Percentiles rank a stretch among this genome's conserved stretches.
Evolutionary conservation across 2,797 vertebrate genomes (phyloP).

Genomic region (Sebastes goodei): DNA sequence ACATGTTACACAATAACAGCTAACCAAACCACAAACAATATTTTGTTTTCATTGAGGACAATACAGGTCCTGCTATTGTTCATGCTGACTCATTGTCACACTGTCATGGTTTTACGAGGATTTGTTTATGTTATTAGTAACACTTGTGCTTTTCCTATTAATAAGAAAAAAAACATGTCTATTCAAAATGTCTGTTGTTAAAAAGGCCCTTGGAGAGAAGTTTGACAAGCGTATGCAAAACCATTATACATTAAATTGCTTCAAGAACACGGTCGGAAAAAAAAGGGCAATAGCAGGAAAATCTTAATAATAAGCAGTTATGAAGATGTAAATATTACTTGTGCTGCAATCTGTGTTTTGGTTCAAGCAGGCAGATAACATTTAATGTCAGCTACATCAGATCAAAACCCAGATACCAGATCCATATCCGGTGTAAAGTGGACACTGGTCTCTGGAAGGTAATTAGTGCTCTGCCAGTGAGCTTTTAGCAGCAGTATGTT

Average conservation of each 20-base stretch:
- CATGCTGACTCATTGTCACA: not conserved
- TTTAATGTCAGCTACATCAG: not conserved
- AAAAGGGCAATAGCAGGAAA: not conserved
- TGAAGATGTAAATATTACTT: not conserved
- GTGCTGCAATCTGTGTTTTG: not conserved
- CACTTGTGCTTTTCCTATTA: not conserved
- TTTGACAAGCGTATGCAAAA: too few species aligned
- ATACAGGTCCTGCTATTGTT: not conserved
- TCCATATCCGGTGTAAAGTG: conserved; percentile 6
- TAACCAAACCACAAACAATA: not conserved
- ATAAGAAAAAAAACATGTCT: not conserved
- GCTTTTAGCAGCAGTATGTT: conserved; percentile 30
- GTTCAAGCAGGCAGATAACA: not conserved
- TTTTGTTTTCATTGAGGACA: not conserved
- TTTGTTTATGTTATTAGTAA: too few species aligned
- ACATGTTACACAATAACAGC: not conserved
- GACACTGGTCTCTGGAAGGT: not conserved
- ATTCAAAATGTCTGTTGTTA: not conserved
- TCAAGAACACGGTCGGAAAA: not conserved
- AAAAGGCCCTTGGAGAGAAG: not conserved
- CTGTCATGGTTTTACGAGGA: not conserved
- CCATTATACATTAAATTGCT: too few species aligned
- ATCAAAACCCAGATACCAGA: not conserved
- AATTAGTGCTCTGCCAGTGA: conserved; percentile 26
- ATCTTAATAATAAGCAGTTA: not conserved